phyloP scores from a whole-genome alignment of 2,113 vertebrate genomes.

The Peromyscus leucopus region DNA sequence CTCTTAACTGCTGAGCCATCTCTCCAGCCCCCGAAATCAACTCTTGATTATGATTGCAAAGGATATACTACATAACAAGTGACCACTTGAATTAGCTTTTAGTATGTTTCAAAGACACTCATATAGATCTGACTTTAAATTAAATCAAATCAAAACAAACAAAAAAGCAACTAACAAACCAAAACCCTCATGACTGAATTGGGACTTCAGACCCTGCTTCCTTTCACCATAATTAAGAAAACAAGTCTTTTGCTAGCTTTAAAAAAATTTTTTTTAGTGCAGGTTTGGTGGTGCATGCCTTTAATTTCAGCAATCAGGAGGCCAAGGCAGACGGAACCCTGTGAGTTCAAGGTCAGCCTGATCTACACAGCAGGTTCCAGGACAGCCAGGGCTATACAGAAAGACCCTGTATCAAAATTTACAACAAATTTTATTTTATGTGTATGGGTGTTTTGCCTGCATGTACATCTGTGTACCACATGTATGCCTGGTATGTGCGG shows the following conservation, averaged over 20 bases:
- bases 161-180: neutral
- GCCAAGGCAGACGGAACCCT: neutral
- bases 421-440: neutral
- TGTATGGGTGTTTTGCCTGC: neutral
- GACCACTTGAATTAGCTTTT: neutral
- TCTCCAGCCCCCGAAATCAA: neutral
- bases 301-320: neutral
- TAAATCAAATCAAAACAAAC: neutral
- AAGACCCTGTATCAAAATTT: neutral
- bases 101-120: conserved; percentile 35
- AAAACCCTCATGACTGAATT: neutral
- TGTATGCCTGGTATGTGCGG: neutral
- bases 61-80: neutral
- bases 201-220: conserved; percentile 27
- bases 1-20: no score
- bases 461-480: neutral
- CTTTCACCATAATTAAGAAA: conserved; percentile 45
- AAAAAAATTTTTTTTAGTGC: neutral
- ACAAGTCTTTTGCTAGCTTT: neutral
- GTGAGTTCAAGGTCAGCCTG: neutral
- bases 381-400: neutral
- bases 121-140: conserved; percentile 39
- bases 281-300: neutral
- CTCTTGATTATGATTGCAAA: conserved; percentile 15
- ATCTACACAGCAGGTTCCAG: neutral